These are phyloP conservation scores for Oxyteleia sp. DNA, from an alignment of 2,888 invertebrate genomes.

Conservation along the genomic window DNA sequence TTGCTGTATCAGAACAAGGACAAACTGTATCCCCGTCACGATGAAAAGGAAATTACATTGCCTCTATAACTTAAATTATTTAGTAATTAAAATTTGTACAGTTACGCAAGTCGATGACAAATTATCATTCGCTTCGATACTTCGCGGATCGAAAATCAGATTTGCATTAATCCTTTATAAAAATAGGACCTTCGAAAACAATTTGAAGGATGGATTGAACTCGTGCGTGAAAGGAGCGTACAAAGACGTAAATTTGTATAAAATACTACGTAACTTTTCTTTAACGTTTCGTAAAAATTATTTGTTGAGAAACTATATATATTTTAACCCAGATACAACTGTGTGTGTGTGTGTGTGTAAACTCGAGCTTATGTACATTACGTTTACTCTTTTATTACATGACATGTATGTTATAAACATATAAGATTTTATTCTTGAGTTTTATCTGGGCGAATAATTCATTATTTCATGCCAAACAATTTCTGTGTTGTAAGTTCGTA, in stretches of 20 bases:
- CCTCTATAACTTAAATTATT: slow-evolving; percentile 18
- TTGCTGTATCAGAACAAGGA: slow-evolving; percentile 30
- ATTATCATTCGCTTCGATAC: not conserved
- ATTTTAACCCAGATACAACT: slow-evolving; percentile 27
- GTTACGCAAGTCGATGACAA: not conserved
- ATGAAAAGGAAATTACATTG: slow-evolving; percentile 19
- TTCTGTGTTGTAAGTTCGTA: not conserved
- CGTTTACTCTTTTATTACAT: not conserved
- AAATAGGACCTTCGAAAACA: slow-evolving; percentile 4
- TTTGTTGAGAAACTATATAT: slow-evolving; percentile 31
- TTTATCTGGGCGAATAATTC: slow-evolving; percentile 17
- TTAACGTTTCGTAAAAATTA: slow-evolving; percentile 38
- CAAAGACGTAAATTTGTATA: slow-evolving; percentile 13
- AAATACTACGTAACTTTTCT: slow-evolving; percentile 22
- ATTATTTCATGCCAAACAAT: slow-evolving; percentile 14
- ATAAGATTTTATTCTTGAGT: not conserved
- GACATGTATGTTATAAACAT: slow-evolving; percentile 5
- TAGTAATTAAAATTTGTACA: slow-evolving; percentile 1
- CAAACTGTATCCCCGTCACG: slow-evolving; percentile 22
- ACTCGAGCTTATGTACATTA: slow-evolving; percentile 25
- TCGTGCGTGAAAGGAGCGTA: slow-evolving; percentile 4
- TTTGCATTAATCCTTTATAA: not conserved
- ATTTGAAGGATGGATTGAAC: slow-evolving; percentile 1
- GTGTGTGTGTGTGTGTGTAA: slow-evolving; percentile 16
- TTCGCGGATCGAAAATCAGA: not conserved